Percentiles rank a stretch among this genome's conserved stretches.
phyloP scores from a whole-genome alignment of 92 coral and sea anemone species.

The Palythoa caribaeorum region DNA sequence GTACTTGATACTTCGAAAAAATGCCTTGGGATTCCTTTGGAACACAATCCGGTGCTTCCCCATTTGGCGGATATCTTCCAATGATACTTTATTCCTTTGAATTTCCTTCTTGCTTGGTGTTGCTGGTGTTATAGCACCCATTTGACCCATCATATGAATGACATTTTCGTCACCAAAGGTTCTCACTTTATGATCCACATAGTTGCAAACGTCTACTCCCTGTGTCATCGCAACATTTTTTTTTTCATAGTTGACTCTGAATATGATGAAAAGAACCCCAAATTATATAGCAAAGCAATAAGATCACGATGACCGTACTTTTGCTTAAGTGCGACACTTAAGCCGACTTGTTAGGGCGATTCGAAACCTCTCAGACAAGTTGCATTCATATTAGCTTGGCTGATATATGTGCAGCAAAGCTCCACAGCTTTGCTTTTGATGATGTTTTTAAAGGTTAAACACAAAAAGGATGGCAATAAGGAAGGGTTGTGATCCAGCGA shows the following conservation, averaged over 20 bases:
- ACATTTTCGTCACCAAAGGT: neutral
- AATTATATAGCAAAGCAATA: neutral
- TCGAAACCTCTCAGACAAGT: neutral
- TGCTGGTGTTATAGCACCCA: neutral
- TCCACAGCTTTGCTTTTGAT: neutral
- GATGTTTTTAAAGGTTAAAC: too few species aligned
- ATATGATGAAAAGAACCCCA: neutral
- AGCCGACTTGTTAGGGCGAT: neutral
- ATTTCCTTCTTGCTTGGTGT: neutral
- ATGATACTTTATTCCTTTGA: neutral
- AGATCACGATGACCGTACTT: neutral
- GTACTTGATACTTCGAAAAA: conserved; percentile 13
- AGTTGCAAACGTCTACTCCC: neutral
- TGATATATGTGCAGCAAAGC: neutral
- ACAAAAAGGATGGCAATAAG: neutral
- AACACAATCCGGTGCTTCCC: neutral
- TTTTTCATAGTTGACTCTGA: neutral
- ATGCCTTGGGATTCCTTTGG: conserved; percentile 42
- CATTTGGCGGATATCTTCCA: neutral
- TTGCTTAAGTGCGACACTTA: neutral
- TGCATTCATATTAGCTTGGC: neutral
- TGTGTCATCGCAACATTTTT: neutral
- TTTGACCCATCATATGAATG: neutral
- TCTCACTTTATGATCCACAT: neutral
- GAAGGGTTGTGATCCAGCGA: too few species aligned